Conservation (phyloP, 2,888 invertebrate species). For the Andrena chrysosceles region DNA sequence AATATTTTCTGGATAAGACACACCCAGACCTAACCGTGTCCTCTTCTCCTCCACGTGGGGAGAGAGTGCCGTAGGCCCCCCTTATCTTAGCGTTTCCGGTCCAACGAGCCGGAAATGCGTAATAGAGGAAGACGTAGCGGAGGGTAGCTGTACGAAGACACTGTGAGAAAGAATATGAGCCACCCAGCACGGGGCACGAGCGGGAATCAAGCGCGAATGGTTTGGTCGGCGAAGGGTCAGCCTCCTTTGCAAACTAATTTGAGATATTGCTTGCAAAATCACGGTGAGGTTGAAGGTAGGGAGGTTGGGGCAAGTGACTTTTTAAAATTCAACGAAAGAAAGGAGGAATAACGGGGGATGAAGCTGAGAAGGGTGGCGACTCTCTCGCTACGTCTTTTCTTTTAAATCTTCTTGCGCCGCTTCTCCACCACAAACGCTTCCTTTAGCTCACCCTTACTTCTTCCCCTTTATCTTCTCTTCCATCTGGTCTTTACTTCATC, state of each 20-base stretch:
- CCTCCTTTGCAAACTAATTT: slow-evolving; percentile 46
- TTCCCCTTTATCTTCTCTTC: slow-evolving; percentile 8
- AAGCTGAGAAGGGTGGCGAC: background rate
- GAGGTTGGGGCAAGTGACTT: background rate
- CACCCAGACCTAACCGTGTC: slow-evolving; percentile 69
- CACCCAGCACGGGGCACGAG: slow-evolving; percentile 49
- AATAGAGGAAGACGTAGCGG: slow-evolving; percentile 80
- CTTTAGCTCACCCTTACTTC: background rate
- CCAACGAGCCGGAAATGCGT: slow-evolving; percentile 85
- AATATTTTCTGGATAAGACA: slow-evolving; percentile 81
- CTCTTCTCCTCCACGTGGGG: slow-evolving; percentile 64
- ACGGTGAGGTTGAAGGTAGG: background rate
- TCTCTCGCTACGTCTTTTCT: background rate
- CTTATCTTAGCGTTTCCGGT: slow-evolving; percentile 85
- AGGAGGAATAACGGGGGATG: background rate
- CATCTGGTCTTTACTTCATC: background rate
- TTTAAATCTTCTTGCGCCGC: slow-evolving; percentile 8
- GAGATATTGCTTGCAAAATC: slow-evolving; percentile 10
- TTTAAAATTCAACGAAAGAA: background rate
- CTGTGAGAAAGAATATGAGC: slow-evolving; percentile 69
- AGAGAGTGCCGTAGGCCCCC: slow-evolving; percentile 66
- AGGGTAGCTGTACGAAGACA: slow-evolving; percentile 60
- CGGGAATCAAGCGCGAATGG: slow-evolving; percentile 58
- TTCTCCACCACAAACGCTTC: background rate
- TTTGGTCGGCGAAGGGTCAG: slow-evolving; percentile 26